phyloP scores from a whole-genome alignment of 35 echinoderm and acorn worm genomes.

The Apostichopus californicus region DNA sequence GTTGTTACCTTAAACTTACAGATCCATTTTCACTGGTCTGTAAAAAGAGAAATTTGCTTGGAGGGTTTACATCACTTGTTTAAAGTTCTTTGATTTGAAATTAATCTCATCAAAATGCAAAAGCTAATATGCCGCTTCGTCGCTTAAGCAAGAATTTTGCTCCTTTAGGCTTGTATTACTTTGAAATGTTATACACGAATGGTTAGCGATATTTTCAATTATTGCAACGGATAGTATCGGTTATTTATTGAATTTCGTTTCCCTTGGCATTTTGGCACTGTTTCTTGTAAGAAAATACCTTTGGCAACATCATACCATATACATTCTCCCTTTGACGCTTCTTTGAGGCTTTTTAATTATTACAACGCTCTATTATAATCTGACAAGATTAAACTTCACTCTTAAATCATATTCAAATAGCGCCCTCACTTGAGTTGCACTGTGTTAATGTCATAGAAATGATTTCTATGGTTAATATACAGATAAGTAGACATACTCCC shows the following conservation, averaged over 20 bases:
- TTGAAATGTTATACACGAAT: conserved; percentile 52
- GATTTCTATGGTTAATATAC: no score
- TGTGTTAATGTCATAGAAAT: no score
- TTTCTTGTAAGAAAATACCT: conserved; percentile 49
- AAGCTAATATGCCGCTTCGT: conserved; percentile 46
- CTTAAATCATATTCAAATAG: neutral
- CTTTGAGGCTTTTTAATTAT: conserved; percentile 35
- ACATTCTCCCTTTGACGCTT: conserved; percentile 16
- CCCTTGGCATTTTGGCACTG: conserved; percentile 2
- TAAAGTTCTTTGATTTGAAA: conserved; percentile 32
- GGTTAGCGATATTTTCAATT: conserved; percentile 42
- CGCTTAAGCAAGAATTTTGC: conserved; percentile 1
- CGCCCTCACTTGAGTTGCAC: neutral
- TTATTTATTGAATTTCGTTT: conserved; percentile 55
- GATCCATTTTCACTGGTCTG: neutral
- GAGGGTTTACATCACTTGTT: neutral
- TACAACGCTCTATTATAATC: conserved; percentile 19
- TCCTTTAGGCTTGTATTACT: neutral
- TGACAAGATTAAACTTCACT: neutral
- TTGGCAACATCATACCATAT: conserved; percentile 45
- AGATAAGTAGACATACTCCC: no score
- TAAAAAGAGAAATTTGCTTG: neutral
- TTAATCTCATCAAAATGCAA: conserved; percentile 52
- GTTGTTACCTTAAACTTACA: conserved; percentile 5
- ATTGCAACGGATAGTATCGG: conserved; percentile 35